These are phyloP conservation scores for Bufo gargarizans DNA, from an alignment of 2,113 vertebrate genomes.

Conservation along the genomic window DNA sequence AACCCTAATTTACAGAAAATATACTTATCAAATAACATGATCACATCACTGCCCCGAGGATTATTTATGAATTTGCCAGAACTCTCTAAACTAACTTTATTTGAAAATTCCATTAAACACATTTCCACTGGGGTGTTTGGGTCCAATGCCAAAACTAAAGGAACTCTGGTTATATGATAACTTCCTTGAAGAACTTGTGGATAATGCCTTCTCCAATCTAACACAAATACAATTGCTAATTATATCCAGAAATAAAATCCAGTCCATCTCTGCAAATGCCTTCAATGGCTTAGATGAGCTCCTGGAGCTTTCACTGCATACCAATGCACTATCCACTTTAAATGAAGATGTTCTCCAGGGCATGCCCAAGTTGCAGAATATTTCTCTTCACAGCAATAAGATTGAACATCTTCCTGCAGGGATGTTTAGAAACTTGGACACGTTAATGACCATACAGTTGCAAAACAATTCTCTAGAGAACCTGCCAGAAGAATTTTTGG, in stretches of 20 bases:
- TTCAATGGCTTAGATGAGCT: slow-evolving; percentile 81
- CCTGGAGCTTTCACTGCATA: slow-evolving; percentile 85
- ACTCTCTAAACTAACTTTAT: slow-evolving; percentile 83
- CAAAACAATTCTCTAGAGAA: slow-evolving; percentile 81
- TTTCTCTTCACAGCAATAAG: slow-evolving; percentile 87
- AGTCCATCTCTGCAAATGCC: slow-evolving; percentile 69
- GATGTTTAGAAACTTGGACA: slow-evolving; percentile 73
- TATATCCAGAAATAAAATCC: slow-evolving; percentile 85
- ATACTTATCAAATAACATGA: slow-evolving; percentile 84
- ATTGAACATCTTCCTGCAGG: slow-evolving; percentile 74
- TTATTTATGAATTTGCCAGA: slow-evolving; percentile 79
- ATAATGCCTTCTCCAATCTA: slow-evolving; percentile 81
- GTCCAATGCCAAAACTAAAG: slow-evolving; percentile 72
- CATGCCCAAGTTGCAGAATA: slow-evolving; percentile 79
- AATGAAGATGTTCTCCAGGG: slow-evolving; percentile 72
- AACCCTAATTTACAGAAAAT: slow-evolving; percentile 81
- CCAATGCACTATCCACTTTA: slow-evolving; percentile 76
- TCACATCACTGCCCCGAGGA: slow-evolving; percentile 76
- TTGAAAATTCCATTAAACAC: slow-evolving; percentile 80
- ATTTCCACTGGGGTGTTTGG: slow-evolving; percentile 79
- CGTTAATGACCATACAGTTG: slow-evolving; percentile 78
- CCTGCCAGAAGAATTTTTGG: slow-evolving; percentile 77
- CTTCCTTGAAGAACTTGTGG: slow-evolving; percentile 75
- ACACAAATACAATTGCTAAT: slow-evolving; percentile 80
- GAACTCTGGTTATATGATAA: slow-evolving; percentile 93